These are phyloP conservation scores for Drymonia ruficornis DNA, from an alignment of 2,888 invertebrate species.

Conservation along the genomic window DNA sequence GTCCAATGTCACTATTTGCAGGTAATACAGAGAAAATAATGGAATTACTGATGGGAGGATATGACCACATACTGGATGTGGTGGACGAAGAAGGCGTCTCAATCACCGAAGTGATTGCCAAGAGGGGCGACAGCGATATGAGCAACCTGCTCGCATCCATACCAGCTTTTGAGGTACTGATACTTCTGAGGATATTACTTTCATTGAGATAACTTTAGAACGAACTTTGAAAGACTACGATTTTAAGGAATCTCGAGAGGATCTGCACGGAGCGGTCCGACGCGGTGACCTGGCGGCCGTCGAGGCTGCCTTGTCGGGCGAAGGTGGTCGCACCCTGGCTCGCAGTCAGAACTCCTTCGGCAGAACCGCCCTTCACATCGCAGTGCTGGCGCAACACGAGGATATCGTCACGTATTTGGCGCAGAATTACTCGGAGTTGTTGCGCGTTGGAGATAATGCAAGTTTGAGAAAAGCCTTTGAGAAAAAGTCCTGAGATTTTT, in stretches of 20 bases:
- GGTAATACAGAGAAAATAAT: conserved; percentile 75
- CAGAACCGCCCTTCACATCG: conserved; percentile 93
- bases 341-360: conserved; percentile 88
- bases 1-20: conserved; percentile 36
- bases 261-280: conserved; percentile 89
- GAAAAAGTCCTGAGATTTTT: not conserved
- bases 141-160: conserved; percentile 89
- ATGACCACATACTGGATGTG: conserved; percentile 93
- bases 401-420: conserved; percentile 92
- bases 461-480: conserved; percentile 53
- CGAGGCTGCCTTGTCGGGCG: conserved; percentile 82
- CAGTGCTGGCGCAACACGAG: conserved; percentile 92
- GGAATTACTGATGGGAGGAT: conserved; percentile 91
- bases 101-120: conserved; percentile 88
- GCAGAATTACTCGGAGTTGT: conserved; percentile 88
- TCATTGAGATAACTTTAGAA: too few species aligned
- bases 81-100: conserved; percentile 88
- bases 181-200: too few species aligned
- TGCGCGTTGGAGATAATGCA: conserved; percentile 94
- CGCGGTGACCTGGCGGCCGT: conserved; percentile 86
- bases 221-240: too few species aligned
- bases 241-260: conserved; percentile 89
- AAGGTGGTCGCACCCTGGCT: conserved; percentile 71
- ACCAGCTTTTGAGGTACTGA: conserved; percentile 89
- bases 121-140: conserved; percentile 88